Percentiles rank a stretch among this genome's conserved stretches.
Evolutionary conservation across 2,113 vertebrate genomes (phyloP).

Genomic region (Sula dactylatra): DNA sequence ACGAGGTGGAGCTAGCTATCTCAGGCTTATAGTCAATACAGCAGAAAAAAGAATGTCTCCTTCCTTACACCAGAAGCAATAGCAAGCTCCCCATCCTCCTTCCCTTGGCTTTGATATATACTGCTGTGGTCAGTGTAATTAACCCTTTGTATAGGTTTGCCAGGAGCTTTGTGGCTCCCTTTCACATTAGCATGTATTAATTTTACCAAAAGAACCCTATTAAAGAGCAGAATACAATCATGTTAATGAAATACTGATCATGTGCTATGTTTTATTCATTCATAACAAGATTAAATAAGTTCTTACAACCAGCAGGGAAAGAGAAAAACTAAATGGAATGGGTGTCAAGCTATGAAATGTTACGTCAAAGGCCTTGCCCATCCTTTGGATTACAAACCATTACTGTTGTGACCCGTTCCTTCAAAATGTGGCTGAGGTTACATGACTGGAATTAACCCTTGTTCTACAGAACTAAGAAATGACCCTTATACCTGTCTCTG

Average conservation of each 20-base stretch:
- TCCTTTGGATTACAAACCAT: neutral
- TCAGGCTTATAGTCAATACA: neutral
- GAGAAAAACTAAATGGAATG: neutral
- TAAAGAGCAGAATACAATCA: neutral
- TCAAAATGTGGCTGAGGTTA: neutral
- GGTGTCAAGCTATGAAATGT: neutral
- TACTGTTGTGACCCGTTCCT: neutral
- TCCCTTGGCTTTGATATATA: neutral
- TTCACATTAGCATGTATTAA: neutral
- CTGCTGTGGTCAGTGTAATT: neutral
- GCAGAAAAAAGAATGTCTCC: neutral
- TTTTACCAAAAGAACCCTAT: neutral
- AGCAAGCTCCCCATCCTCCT: neutral
- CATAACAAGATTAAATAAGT: neutral
- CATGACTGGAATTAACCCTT: neutral
- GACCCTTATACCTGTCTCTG: neutral
- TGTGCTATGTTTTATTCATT: neutral
- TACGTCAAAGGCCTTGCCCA: neutral
- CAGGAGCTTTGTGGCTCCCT: neutral
- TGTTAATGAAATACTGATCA: neutral
- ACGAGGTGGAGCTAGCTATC: neutral
- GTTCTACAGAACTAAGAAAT: neutral
- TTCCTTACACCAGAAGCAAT: neutral
- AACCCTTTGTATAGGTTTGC: neutral
- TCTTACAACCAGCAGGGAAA: neutral